Percentiles rank a stretch among this genome's conserved stretches.
These are phyloP conservation scores for Drosophila sp. DNA, from an alignment of 1,140 invertebrate species.

Conservation along the genomic window DNA sequence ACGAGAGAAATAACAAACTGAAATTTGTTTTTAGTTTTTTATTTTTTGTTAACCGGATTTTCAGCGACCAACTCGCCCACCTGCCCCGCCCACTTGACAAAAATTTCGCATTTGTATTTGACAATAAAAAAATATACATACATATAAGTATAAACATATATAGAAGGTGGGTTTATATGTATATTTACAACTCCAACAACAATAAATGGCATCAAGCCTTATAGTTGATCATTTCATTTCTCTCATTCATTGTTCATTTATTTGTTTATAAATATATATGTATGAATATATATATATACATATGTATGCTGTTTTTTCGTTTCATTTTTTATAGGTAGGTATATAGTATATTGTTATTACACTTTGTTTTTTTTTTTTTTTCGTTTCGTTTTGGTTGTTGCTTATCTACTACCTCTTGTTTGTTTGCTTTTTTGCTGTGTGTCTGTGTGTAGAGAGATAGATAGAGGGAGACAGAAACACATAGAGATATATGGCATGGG, in stretches of 20 bases:
- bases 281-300: not conserved
- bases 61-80: not conserved
- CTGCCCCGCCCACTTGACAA: conserved; percentile 11
- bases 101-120: conserved; percentile 3
- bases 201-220: conserved; percentile 2
- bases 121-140: not conserved
- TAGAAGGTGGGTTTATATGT: not conserved
- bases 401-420: conserved; percentile 12
- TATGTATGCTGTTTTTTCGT: too few species aligned
- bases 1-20: conserved; percentile 17
- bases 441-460: conserved; percentile 38
- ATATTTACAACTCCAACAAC: conserved; percentile 17
- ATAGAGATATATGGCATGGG: not conserved
- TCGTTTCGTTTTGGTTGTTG: conserved; percentile 23
- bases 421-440: conserved; percentile 40
- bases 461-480: conserved; percentile 6
- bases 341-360: not conserved
- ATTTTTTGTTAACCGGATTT: conserved; percentile 12
- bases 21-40: conserved; percentile 23
- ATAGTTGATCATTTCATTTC: not conserved
- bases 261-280: conserved; percentile 49
- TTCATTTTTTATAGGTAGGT: conserved; percentile 13
- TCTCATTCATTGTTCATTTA: conserved; percentile 49
- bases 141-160: not conserved
- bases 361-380: not conserved